Base-by-base conservation (phyloP, 2,797 vertebrate species). In the Anabas testudineus region DNA sequence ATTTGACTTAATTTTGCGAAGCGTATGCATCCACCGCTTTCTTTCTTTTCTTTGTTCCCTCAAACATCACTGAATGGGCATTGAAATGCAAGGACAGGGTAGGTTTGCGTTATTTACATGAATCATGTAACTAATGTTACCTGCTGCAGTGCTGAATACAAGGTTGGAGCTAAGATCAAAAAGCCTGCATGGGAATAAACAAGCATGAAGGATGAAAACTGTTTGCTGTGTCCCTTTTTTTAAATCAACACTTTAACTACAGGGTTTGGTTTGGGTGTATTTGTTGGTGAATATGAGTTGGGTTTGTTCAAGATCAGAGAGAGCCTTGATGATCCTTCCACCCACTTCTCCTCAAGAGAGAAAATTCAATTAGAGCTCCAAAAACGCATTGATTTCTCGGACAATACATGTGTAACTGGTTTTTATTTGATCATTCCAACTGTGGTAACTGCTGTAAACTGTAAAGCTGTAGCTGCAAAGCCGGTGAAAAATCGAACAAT, bases 401-500 rank as follows among this genome's bases (percentile, higher is more conserved):
- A n/a, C 9, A 28, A 5, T 18, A 0, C 22, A 0, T 9, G 24
- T 3, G 10, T 3, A 41, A 34, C 8, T 64, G 53, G 24, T 16
- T 22, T 15, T 45, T 1, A 39, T 63, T 0, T 34, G 51, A 6
- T 22, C 12, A 7, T 54, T 48, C 51, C 0, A 19, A 28, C 19
- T 21, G 39, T n/a, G 10, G 24, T 19, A 24, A 34, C 21, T 34
- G 30, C 34, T 19, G 13, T 21, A 39, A 43, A 5, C 45, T 19
- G 10, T 39, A 12, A 22, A 43, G 2, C 28, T 1, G 32, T 39
- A 24, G 51, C 2, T 9, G 36, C 7, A 59, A 68, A 74, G 46
- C 53, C 60, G 52, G 57, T 83, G 78, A 60, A 84, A 75, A 86
- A 85, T 75, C 58, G 34, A 83, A 81, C 74, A 76, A 74, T 75